Conservation (phyloP, 2,113 vertebrate genomes). For the Zosterops lateralis region DNA sequence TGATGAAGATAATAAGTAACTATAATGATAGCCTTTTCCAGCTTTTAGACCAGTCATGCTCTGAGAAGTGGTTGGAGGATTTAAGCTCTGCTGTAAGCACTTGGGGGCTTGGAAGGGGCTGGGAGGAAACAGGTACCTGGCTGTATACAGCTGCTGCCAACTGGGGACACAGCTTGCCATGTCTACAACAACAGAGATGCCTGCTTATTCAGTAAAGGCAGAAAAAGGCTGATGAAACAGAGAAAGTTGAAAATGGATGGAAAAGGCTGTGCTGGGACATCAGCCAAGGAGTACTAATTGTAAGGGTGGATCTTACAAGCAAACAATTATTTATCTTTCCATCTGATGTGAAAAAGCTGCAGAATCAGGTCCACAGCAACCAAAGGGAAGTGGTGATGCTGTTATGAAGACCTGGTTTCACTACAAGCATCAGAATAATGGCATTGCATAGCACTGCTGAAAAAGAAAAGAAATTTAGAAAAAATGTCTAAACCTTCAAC, state of each 20-base stretch:
- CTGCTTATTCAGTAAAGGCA: neutral
- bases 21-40: neutral
- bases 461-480: neutral
- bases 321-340: neutral
- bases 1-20: neutral
- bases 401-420: neutral
- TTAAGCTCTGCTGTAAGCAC: neutral
- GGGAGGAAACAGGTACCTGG: neutral
- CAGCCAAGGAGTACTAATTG: neutral
- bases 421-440: neutral
- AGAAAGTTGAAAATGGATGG: neutral
- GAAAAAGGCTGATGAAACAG: neutral
- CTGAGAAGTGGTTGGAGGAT: neutral
- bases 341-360: neutral
- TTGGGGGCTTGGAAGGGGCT: neutral
- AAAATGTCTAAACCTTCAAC: neutral
- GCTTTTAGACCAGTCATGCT: neutral
- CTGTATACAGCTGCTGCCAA: neutral
- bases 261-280: neutral
- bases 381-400: neutral
- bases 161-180: neutral
- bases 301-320: neutral
- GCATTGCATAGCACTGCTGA: neutral
- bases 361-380: neutral
- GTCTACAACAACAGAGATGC: neutral